A percentile compares a stretch with the other conserved stretches of the same genome.
Conservation (phyloP, 2,113 vertebrate species). For the Platichthys stellatus region DNA sequence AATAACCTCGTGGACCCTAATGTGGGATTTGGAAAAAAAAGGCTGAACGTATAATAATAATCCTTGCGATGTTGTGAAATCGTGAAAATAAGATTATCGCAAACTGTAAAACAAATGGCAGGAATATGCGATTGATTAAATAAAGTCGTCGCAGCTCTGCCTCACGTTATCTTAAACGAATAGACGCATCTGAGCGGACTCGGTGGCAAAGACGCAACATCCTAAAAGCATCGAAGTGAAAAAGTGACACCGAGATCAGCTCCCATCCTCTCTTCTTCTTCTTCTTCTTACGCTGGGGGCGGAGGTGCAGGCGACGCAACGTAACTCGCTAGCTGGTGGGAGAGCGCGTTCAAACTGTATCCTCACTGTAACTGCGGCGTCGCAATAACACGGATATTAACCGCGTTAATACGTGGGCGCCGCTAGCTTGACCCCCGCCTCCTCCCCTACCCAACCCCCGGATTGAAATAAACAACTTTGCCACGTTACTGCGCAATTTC, state of each 20-base stretch:
- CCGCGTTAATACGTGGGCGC: not conserved
- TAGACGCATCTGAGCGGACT: constrained; percentile 12
- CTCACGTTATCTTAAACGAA: not conserved
- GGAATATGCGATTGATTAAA: constrained; percentile 23
- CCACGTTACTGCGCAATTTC: constrained; percentile 17
- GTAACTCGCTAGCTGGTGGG: constrained; percentile 29
- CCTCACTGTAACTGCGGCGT: not conserved
- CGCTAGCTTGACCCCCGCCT: not conserved
- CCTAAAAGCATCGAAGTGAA: constrained; percentile 33
- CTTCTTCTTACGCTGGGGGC: constrained; percentile 38
- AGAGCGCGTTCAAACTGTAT: constrained; percentile 22
- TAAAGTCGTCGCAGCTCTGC: not conserved
- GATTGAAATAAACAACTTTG: not conserved
- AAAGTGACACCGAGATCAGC: constrained; percentile 44
- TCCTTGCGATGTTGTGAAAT: constrained; percentile 2
- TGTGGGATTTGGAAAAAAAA: not conserved
- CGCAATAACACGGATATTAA: not conserved
- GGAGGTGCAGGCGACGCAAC: constrained; percentile 38
- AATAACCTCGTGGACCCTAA: not conserved
- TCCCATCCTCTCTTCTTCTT: constrained; percentile 30
- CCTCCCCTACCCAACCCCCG: too few relatives aligned
- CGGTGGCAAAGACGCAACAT: constrained; percentile 5
- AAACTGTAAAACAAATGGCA: constrained; percentile 20
- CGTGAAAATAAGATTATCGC: constrained; percentile 31
- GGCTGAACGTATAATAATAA: constrained; percentile 15